These are phyloP conservation scores for Hydropotes inermis DNA, from an alignment of 2,113 vertebrate species.

Conservation along the genomic window DNA sequence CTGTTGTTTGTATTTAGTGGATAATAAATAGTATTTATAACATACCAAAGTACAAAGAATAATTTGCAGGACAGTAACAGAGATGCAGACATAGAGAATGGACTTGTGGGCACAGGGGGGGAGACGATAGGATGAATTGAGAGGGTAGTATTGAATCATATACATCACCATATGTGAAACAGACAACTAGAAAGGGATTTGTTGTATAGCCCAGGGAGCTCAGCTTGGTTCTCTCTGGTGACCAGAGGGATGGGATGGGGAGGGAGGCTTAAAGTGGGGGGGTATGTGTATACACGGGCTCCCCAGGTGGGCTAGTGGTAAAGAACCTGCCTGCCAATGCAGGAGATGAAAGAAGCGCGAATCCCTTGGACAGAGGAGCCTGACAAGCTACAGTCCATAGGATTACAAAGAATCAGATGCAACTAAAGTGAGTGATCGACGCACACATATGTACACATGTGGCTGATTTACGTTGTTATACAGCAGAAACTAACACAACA, in stretches of 20 bases:
- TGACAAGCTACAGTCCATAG: not conserved
- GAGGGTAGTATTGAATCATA: not conserved
- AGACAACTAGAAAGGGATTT: not conserved
- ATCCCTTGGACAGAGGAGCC: not conserved
- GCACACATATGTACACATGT: not conserved
- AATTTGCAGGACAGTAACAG: not conserved
- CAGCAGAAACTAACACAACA: not conserved
- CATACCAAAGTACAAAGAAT: not conserved
- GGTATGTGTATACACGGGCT: not conserved
- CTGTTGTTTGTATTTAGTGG: not conserved
- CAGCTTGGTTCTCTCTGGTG: not conserved
- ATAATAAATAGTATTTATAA: not conserved
- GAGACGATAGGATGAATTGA: not conserved
- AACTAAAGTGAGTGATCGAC: not conserved
- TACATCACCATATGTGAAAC: not conserved
- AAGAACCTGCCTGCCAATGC: not conserved
- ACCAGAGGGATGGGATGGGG: not conserved
- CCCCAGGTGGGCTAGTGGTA: not conserved
- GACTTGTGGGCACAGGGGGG: not conserved
- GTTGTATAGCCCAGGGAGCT: not conserved
- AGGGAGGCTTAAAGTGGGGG: not conserved
- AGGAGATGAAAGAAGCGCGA: not conserved
- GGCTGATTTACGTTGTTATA: not conserved
- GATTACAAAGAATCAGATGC: not conserved
- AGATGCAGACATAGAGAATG: not conserved